Base-by-base conservation (phyloP, 1,140 invertebrate genomes). In the Patella vulgata region DNA sequence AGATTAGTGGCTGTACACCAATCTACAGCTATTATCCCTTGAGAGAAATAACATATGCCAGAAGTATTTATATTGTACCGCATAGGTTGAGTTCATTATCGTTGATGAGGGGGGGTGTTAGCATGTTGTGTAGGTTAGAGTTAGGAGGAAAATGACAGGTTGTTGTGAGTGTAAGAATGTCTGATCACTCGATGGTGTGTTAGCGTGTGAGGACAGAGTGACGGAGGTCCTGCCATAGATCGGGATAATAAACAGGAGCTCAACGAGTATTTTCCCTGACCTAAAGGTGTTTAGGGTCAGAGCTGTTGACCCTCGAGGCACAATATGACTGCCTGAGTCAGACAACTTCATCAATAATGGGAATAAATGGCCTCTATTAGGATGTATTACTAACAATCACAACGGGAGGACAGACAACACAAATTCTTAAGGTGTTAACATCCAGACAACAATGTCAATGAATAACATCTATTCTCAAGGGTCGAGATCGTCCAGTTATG, bases 331-430 rank as follows among this genome's bases (percentile, higher is more conserved):
- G 17, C 11, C 23, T 53, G 51, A 53, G 51, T 53, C 51, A 53
- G 30, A 19, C 51, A 23, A n/a, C 14, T 44, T 62, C 50, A 62
- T 62, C 59, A 62, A 62, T 62, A 53, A 62, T 54, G 59, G 59
- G 25, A 54, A 60, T 54, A n/a, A n/a, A n/a, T n/a, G n/a, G n/a
- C n/a, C n/a, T n/a, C n/a, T 25, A 62, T 62, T 62, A 62, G 59
- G 43, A 62, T 27, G 47, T 42, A 54, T 62, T 62, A 62, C 42
- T 39, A 40, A 42, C 57, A 60, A 51, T 51, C 36, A 60, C 27
- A 31, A 48, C 36, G 14, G 9, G 14, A 42, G n/a, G n/a, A n/a
- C 39, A 40, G 9, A 40, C 9, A 9, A 11, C 9, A 40, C n/a
- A n/a, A 11, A n/a, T n/a, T 40, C 39, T n/a, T n/a, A n/a, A n/a